Percentiles rank a stretch among this genome's conserved stretches.
Conservation (phyloP, 2,888 invertebrate species). For the Gymnosoma rotundatum region DNA sequence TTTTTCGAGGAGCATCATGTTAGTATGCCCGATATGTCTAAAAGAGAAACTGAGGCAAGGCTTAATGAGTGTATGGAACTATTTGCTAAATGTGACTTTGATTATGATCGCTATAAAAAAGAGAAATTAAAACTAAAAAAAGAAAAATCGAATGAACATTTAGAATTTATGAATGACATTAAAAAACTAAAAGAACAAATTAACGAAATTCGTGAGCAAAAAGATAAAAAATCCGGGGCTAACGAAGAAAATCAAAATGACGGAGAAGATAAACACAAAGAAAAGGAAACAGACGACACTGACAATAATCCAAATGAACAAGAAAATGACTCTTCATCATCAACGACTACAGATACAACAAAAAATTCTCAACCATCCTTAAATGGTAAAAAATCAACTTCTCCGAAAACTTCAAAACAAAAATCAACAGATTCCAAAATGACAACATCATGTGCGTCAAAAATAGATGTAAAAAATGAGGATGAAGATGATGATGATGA, state of each 20-base stretch:
- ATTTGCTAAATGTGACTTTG: constrained; percentile 78
- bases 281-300: constrained; percentile 57
- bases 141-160: constrained; percentile 76
- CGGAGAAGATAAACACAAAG: constrained; percentile 23
- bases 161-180: constrained; percentile 80
- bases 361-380: constrained; percentile 55
- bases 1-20: constrained; percentile 82
- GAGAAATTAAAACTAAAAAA: constrained; percentile 77
- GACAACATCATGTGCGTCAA: constrained; percentile 6
- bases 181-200: constrained; percentile 80
- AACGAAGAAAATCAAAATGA: constrained; percentile 56
- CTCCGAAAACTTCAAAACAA: constrained; percentile 43
- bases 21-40: constrained; percentile 80
- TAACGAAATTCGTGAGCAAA: constrained; percentile 76
- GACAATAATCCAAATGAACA: constrained; percentile 48
- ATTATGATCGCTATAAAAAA: constrained; percentile 80
- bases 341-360: constrained; percentile 34
- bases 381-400: constrained; percentile 60
- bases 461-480: neutral
- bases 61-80: constrained; percentile 78
- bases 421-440: constrained; percentile 29
- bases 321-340: constrained; percentile 26
- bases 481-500: constrained; percentile 48
- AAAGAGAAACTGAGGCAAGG: constrained; percentile 79
- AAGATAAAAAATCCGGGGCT: constrained; percentile 76